Evolutionary conservation across 2,888 invertebrate species (phyloP).

Genomic region (Melinaea menophilus): DNA sequence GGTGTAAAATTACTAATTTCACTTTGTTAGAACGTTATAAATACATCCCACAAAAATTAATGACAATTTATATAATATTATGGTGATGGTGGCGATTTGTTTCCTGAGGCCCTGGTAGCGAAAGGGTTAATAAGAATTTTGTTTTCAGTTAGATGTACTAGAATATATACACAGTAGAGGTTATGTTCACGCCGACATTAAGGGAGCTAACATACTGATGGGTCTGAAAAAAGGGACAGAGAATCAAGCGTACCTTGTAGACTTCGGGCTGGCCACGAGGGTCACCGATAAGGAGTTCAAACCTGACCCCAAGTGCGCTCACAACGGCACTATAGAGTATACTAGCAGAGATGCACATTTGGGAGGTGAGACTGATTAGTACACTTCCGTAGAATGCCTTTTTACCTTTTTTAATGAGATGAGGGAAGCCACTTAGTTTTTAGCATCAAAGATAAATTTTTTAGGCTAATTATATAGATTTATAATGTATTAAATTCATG

Average conservation of each 20-base stretch:
- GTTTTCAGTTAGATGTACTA: constrained; percentile 87
- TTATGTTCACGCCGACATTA: constrained; percentile 97
- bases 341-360: constrained; percentile 97
- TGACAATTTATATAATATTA: no score
- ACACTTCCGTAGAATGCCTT: background rate
- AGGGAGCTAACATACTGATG: constrained; percentile 94
- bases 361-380: constrained; percentile 79
- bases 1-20: no score
- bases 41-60: no score
- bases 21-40: no score
- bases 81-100: no score
- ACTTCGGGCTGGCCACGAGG: constrained; percentile 93
- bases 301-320: constrained; percentile 93
- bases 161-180: constrained; percentile 95
- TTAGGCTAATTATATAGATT: no score
- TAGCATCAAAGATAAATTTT: no score
- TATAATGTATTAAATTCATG: no score
- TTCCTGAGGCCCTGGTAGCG: no score
- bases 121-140: background rate
- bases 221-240: constrained; percentile 81
- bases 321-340: constrained; percentile 98
- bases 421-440: no score
- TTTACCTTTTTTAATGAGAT: constrained; percentile 21
- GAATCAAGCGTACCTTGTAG: constrained; percentile 90
- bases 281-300: constrained; percentile 88